Evolutionary conservation across 2,888 invertebrate genomes (phyloP), one percentile per base, ranked within the genome.

Genomic region (Drosophila histrio): DNA sequence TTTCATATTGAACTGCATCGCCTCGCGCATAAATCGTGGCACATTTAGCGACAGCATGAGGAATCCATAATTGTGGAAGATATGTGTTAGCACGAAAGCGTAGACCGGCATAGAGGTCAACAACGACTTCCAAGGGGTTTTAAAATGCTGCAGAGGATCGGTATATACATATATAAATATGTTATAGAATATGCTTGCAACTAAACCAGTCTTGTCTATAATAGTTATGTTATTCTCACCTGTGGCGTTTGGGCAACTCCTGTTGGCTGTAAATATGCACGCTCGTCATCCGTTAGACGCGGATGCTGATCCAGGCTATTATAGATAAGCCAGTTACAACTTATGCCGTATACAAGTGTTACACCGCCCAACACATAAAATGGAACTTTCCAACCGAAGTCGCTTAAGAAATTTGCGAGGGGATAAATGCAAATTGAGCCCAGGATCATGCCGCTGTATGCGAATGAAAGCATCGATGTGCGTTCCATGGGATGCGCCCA

Each of bases 381-480:
- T 4, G 94, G 93, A 8, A 92, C 92, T 1, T 93, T 92, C 95
- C 95, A 95, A 11, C 94, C 94, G 57, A 92, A 92, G 62, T 93
- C 90, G 82, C 94, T 94, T 6, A 95, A 87, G 15, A 93, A 90
- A 19, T 93, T 94, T 3, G 93, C 92, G 19, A 94, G 68, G 0
- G 94, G 94, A 73, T 93, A 93, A 0, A 93, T 93, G 6, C 94
- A 56, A 2, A 92, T 84, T 0, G 91, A 88, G 1, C 92, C 93
- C 74, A 91, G 90, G 71, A 89, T 93, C 90, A 88, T 93, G 69
- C 91, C 94, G 83, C 86, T 90, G 53, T 91, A 93, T 2, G 91
- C 91, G 38, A 92, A 87, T 0, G 92, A 89, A 44, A 93, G 76
- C 24, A 92, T 76, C 0, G 91, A 86, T 0, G 91, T 91, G 22